Base-by-base conservation (phyloP, 2,113 vertebrate species). In the Lepidothrix coronata region DNA sequence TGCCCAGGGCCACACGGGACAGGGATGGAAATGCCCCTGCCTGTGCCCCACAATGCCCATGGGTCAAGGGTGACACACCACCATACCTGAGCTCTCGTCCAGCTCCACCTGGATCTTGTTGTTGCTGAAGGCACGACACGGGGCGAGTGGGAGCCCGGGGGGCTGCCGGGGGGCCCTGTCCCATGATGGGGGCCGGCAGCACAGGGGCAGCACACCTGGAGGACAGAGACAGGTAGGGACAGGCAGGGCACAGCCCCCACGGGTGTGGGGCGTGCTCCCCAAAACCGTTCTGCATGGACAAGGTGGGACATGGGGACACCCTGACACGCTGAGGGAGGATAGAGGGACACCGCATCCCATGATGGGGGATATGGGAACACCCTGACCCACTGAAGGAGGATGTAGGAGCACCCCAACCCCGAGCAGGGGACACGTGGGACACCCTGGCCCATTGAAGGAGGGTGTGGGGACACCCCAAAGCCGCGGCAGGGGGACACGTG, bases 81-180 rank as follows among this genome's bases (percentile, higher is more conserved):
- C 89, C 30, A 0, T 95, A 99, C 98, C 98, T 79, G 98, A 91
- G 92, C 92, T 98, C 84, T 97, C 97, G 82, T 99, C 97, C 94
- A 98, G 95, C 46, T 99, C 98, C 91, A 99, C 98, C 43, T 95
- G 96, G 59, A 99, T 93, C 79, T 95, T 98, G 15, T 97, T 85
- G 35, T 97, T 95, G 91, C 95, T 96, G 93, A 96, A 96, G 88
- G 93, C 16, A 3, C 94, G 91, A 1, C 59, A 4, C 0, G 35
- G 62, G 44, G 58, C 1, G 1, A 48, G 70, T 4, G 0, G 84
- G 51, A 51, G 43, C 33, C 78, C 3, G 1, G 49, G 88, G 22
- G 19, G 41, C 78, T 21, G 80, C 57, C 3, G 33, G 65, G 12
- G 0, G 3, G 70, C 37, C 78, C 65, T 89, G 92, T 61, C 74